Base-by-base conservation (phyloP, 2,888 invertebrate species). In the Luffia ferchaultella region DNA sequence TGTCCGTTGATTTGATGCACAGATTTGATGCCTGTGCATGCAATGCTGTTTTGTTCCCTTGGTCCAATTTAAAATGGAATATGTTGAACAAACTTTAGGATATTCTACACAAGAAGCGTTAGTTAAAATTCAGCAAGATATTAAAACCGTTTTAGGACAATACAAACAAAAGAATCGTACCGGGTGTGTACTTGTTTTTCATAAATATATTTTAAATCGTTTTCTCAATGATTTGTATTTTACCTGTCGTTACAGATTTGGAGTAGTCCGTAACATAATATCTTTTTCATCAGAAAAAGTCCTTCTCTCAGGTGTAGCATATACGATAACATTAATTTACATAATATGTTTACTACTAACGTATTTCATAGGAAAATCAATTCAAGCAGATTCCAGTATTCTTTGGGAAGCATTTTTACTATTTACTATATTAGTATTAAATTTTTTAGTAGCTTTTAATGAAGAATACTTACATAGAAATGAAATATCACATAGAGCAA, bases 41-140 rank as follows among this genome's bases (percentile, higher is more conserved):
- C n/a, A n/a, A n/a, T n/a, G n/a, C n/a, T n/a, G n/a, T n/a, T n/a
- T n/a, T n/a, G n/a, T n/a, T n/a, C n/a, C n/a, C n/a, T n/a, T n/a
- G n/a, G n/a, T 30, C 30, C 12, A 30, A 3, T 30, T 7, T 30
- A 30, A 30, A 30, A 30, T 30, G 30, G 30, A 30, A 7, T 30
- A 58, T 57, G 70, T 62, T 56, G 67, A 69, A 55, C 67, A 73
- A 50, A 67, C 64, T 53, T 57, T 78, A 49, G 92, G 92, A 18
- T 79, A 90, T 58, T 85, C 88, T 45, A 93, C 93, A 12, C 80
- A 82, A 63, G 87, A 88, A 54, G 93, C 93, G 18, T 70, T 94
- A 51, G 77, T 86, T 56, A 89, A 87, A 63, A 82, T 94, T 53
- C 87, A 90, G 60, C 86, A 88, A 60, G 93, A 93, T 67, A 90